Base-by-base conservation (phyloP, 2,888 invertebrate species). In the Rugalucina vietnamica region DNA sequence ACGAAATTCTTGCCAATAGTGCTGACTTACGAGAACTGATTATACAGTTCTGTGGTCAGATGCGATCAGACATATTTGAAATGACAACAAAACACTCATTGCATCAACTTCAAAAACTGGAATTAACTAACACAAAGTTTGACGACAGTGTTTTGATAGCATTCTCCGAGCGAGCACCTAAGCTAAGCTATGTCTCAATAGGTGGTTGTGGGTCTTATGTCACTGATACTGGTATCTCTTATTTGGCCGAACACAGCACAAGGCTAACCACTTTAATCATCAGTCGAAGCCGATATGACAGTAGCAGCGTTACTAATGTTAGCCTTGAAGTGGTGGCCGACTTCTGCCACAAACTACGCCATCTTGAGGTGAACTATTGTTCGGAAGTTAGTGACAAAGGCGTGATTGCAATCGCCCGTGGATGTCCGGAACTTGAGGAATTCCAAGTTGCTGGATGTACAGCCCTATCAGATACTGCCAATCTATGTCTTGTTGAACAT, bases 371-470 rank as follows among this genome's bases (percentile, higher is more conserved):
- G 32, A 86, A 84, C 18, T 76, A 86, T 72, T 90, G 90, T 83
- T 74, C 84, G 37, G 84, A 86, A n/a, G 79, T 91, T 4, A 86
- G 84, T 2, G 87, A 91, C 74, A n/a, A 69, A 36, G 87, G 90
- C 4, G 73, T 91, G 18, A 69, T 80, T 14, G 79, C 86, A 10
- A n/a, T 91, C n/a, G 86, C 88, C 8, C 65, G 79, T 34, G 70
- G 78, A 10, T 89, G 90, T 76, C 54, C 29, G 27, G 32, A 79
- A 1, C 57, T 91, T 54, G 70, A 49, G 24, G 82, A 84, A 21
- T 71, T 91, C 21, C 81, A 87, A 37, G 77, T 90, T 54, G 79
- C 86, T 1, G 90, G 90, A 18, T 91, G 91, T 81, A 71, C 86
- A 10, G 82, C 88, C 1, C 79, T 91, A 10, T 89, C 89, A 0